These are phyloP conservation scores for Diarsia mendica DNA, from an alignment of 2,888 invertebrate species.

Conservation along the genomic window DNA sequence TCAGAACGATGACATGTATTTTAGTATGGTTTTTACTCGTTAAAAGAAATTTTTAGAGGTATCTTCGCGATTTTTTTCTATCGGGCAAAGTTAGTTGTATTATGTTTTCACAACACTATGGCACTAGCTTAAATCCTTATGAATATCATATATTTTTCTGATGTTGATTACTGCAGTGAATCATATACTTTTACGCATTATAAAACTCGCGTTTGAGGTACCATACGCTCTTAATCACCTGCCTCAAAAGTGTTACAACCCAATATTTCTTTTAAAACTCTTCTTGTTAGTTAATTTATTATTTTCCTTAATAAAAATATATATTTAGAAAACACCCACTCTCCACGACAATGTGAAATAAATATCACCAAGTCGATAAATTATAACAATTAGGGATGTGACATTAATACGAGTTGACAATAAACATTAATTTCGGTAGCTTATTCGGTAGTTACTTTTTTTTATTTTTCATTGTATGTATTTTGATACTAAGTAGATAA, in stretches of 20 bases:
- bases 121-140: too few relatives aligned
- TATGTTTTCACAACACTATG: too few relatives aligned
- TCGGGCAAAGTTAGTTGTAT: too few relatives aligned
- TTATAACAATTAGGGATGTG: slow-evolving; percentile 48
- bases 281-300: slow-evolving; percentile 6
- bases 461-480: slow-evolving; percentile 6
- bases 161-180: too few relatives aligned
- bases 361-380: slow-evolving; percentile 49
- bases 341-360: slow-evolving; percentile 48
- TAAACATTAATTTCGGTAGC: slow-evolving; percentile 46
- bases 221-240: too few relatives aligned
- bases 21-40: too few relatives aligned
- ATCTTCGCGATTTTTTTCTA: too few relatives aligned
- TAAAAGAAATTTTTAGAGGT: too few relatives aligned
- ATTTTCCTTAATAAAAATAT: slow-evolving; percentile 28
- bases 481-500: background rate
- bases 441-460: slow-evolving; percentile 13
- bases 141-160: too few relatives aligned
- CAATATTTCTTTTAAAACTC: slow-evolving; percentile 7
- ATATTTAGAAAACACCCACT: slow-evolving; percentile 6
- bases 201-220: too few relatives aligned
- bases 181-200: too few relatives aligned
- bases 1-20: too few relatives aligned
- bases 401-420: slow-evolving; percentile 34
- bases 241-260: slow-evolving; percentile 1